Evolutionary conservation across 2,113 vertebrate genomes (phyloP).

Genomic region (Diphyllodes magnificus): DNA sequence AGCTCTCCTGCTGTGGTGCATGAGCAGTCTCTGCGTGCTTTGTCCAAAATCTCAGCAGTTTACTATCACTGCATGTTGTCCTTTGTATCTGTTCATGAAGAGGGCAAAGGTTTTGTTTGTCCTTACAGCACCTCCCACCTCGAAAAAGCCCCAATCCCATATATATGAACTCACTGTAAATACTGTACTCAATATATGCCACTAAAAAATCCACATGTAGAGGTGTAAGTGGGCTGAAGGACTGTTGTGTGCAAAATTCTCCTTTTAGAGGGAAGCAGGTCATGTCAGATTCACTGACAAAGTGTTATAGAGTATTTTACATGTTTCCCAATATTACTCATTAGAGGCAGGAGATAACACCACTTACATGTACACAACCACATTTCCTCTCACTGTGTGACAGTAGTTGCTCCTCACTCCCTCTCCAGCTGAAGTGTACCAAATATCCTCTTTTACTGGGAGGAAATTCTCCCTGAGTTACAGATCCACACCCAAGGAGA

Average conservation of each 20-base stretch:
- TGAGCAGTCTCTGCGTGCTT: background rate
- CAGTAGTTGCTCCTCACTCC: background rate
- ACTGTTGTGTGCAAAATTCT: background rate
- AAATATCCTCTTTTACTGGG: background rate
- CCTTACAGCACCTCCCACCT: background rate
- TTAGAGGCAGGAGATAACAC: background rate
- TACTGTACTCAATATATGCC: background rate
- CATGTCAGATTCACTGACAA: background rate
- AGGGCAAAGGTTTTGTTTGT: background rate
- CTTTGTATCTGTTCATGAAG: background rate
- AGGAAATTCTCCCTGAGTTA: background rate
- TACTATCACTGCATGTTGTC: rapidly evolving
- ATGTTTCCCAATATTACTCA: background rate
- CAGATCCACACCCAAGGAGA: background rate
- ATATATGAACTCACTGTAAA: background rate
- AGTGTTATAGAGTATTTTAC: background rate
- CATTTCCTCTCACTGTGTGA: background rate
- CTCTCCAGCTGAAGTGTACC: background rate
- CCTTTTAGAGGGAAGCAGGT: background rate
- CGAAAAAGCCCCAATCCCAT: background rate
- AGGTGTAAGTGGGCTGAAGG: background rate
- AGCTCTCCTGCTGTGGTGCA: background rate
- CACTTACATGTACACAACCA: background rate
- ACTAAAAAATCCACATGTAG: too few species aligned
- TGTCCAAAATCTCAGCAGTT: background rate